Base-by-base conservation (phyloP, 2,888 invertebrate genomes). In the Dicycla oo region DNA sequence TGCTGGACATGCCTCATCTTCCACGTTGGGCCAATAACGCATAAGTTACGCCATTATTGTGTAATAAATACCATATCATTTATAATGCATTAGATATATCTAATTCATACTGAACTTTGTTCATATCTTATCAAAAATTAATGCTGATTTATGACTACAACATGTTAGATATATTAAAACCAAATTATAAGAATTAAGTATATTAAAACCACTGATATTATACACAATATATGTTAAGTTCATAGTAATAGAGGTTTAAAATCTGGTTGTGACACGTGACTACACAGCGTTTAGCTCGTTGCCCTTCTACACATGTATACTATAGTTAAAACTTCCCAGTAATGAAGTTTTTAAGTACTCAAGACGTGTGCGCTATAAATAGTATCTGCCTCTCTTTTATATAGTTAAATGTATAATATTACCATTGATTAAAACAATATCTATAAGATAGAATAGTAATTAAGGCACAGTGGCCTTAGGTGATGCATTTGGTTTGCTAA, bases 401-500 rank as follows among this genome's bases (percentile, higher is more conserved):
- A 30, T 30, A 30, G 30, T 30, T 3, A n/a, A n/a, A n/a, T n/a
- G n/a, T n/a, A n/a, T n/a, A n/a, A n/a, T n/a, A n/a, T n/a, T n/a
- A 4, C 4, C 30, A 30, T 4, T 30, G 34, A 20, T 8, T 30
- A 10, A 20, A 47, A 51, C 7, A 45, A 57, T 23, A 38, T 30
- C 30, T 23, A 47, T 18, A 26, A 43, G 15, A 23, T 23, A 68
- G 26, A 47, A 53, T 66, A 54, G 2, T 54, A 40, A 30, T 47
- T 20, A 20, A 72, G 1, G 10, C n/a, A 47, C 10, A 1, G 3
- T 67, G 49, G 54, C 54, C 63, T 63, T 63, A 49, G 6, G 43
- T 51, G 7, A 45, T 13, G 0, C n/a, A 78, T 78, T 73, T 73
- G 64, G 49, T 49, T 65, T 69, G 56, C 68, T 38, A 78, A 73